These are phyloP conservation scores for Xiphophorus maculatus DNA, from an alignment of 2,113 vertebrate species.

Conservation along the genomic window DNA sequence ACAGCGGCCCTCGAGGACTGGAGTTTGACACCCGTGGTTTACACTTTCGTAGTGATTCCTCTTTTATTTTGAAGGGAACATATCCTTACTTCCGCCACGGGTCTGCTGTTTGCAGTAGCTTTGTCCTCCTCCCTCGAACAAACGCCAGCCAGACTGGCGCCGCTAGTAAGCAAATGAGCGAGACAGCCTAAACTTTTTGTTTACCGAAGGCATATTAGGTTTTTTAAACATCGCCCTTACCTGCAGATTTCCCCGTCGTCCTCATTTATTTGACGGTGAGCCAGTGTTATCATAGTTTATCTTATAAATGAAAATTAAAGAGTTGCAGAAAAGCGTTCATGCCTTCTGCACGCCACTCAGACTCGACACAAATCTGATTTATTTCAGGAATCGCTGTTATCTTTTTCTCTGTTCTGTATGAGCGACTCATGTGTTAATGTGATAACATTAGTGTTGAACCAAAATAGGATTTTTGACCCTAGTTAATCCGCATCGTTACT, in stretches of 20 bases:
- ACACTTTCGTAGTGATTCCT: not conserved
- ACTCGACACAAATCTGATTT: conserved; percentile 9
- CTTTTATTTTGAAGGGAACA: conserved; percentile 22
- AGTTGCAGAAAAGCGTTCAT: not conserved
- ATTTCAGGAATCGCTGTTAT: not conserved
- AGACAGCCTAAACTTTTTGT: conserved; percentile 6
- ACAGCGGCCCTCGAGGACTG: too few species aligned
- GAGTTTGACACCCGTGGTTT: too few species aligned
- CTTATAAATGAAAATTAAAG: not conserved
- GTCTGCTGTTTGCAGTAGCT: not conserved
- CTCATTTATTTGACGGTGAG: not conserved
- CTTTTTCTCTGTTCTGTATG: too few species aligned
- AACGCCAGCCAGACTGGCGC: conserved; percentile 59
- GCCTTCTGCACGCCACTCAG: not conserved
- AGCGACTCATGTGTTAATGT: too few species aligned
- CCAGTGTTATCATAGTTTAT: not conserved
- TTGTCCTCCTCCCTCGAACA: conserved; percentile 1
- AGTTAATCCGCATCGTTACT: not conserved
- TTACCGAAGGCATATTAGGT: not conserved
- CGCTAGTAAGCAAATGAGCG: conserved; percentile 35
- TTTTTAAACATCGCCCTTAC: not conserved
- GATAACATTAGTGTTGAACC: too few species aligned
- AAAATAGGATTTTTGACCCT: not conserved
- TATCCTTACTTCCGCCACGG: conserved; percentile 6
- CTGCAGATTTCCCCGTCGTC: not conserved